Conservation (phyloP, 2,113 vertebrate species). For the Nipponia nippon region DNA sequence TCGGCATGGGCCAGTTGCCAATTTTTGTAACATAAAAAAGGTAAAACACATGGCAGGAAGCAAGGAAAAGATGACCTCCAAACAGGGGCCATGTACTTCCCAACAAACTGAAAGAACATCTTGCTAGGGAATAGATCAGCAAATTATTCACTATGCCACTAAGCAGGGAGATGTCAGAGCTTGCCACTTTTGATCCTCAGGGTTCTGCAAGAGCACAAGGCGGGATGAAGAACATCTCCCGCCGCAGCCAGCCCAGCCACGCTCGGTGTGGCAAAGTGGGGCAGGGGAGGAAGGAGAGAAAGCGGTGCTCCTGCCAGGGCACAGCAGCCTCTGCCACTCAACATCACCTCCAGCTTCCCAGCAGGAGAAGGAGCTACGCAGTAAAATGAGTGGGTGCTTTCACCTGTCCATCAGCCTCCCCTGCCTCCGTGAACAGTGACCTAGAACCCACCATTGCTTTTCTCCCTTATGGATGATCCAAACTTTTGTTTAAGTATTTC, state of each 20-base stretch:
- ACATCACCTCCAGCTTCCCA: neutral
- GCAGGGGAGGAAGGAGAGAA: neutral
- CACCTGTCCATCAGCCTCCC: neutral
- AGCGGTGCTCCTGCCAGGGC: neutral
- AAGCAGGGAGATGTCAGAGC: neutral
- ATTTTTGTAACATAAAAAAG: neutral
- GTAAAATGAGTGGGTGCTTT: neutral
- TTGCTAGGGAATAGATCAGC: neutral
- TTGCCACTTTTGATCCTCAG: neutral
- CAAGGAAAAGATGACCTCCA: neutral
- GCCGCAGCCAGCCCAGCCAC: fast-evolving
- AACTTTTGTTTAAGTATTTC: neutral
- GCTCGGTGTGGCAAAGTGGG: neutral
- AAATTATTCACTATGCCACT: neutral
- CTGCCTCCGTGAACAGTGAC: neutral
- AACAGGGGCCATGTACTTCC: neutral
- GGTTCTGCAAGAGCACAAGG: neutral
- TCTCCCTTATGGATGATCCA: neutral
- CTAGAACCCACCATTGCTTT: neutral
- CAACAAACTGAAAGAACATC: neutral
- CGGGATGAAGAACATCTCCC: neutral
- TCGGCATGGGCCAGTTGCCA: fast-evolving
- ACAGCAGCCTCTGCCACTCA: neutral
- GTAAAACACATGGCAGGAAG: neutral
- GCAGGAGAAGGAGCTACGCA: neutral